Evolutionary conservation across 2,797 vertebrate genomes (phyloP).

Genomic region (Enteromius afrohamiltoni): DNA sequence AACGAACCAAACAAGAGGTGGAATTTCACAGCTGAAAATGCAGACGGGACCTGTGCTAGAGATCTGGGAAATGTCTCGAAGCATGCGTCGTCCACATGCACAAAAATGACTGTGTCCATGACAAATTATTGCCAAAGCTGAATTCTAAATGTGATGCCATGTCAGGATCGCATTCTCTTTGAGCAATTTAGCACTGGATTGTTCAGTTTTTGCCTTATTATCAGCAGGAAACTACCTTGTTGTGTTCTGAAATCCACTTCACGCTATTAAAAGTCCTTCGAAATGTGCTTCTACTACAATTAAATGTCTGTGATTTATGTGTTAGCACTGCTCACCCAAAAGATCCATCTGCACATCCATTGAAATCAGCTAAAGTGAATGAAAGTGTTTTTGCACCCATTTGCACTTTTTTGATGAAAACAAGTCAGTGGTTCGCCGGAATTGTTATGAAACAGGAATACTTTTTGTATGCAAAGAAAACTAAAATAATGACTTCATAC

Average conservation of each 20-base stretch:
- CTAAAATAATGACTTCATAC: too few species aligned
- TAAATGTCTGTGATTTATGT: not conserved
- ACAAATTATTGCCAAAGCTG: not conserved
- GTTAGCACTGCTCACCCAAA: not conserved
- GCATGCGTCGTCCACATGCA: not conserved
- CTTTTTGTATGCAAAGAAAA: too few species aligned
- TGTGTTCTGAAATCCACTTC: not conserved
- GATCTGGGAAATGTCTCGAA: not conserved
- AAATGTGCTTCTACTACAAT: not conserved
- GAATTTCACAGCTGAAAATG: not conserved
- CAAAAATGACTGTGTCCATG: not conserved
- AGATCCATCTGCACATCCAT: not conserved
- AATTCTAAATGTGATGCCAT: not conserved
- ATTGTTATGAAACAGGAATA: too few species aligned
- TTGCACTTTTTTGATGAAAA: not conserved
- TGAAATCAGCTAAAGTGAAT: not conserved
- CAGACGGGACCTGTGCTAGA: not conserved
- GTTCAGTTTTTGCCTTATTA: not conserved
- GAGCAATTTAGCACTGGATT: not conserved
- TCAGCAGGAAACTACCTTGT: not conserved
- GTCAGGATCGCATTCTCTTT: not conserved
- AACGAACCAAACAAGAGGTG: not conserved
- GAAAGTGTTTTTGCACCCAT: not conserved
- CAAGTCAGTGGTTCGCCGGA: not conserved
- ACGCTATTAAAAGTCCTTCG: not conserved